These are phyloP conservation scores for Ormyrus thymus DNA, from an alignment of 2,888 invertebrate species.

Conservation along the genomic window DNA sequence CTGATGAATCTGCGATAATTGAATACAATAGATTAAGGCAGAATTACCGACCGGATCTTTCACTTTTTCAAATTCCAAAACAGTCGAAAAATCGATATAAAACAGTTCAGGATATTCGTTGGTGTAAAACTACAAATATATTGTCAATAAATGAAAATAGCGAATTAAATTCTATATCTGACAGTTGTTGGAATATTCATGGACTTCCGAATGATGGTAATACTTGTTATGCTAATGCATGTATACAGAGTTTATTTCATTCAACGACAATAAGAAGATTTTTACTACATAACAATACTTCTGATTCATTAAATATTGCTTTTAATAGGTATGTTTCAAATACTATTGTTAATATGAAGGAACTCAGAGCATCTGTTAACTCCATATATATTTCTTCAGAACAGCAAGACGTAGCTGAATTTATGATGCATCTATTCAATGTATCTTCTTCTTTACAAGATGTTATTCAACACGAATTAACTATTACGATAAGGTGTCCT, in stretches of 20 bases:
- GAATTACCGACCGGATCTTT: background rate
- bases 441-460: background rate
- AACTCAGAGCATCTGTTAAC: background rate
- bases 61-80: background rate
- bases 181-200: no score
- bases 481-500: background rate
- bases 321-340: slow-evolving; percentile 12
- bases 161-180: no score
- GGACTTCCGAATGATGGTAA: no score
- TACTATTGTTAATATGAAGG: background rate
- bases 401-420: slow-evolving; percentile 1
- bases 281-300: background rate
- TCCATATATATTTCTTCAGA: background rate
- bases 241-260: background rate
- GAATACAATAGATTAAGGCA: no score
- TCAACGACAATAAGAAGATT: background rate
- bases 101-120: background rate
- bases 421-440: background rate
- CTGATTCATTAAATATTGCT: background rate
- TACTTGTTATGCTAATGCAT: background rate
- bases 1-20: no score
- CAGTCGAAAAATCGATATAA: no score
- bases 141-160: no score
- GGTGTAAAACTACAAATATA: no score
- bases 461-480: background rate